phyloP scores from a whole-genome alignment of 2,888 invertebrate species.

The Acanthosoma haemorrhoidale region DNA sequence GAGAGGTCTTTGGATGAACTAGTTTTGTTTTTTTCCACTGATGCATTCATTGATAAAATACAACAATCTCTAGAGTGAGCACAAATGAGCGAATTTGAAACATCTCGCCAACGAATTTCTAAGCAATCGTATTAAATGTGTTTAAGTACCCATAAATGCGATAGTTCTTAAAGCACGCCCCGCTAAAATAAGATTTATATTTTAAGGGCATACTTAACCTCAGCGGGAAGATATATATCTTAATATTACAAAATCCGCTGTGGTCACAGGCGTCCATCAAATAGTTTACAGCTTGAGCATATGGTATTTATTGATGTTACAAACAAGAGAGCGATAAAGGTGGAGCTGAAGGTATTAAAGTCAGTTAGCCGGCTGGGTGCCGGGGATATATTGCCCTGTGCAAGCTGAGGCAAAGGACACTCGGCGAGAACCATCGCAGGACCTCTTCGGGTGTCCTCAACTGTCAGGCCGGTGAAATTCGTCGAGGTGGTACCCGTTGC shows the following conservation, averaged over 20 bases:
- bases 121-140: background rate
- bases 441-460: background rate
- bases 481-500: too few relatives aligned
- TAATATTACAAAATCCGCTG: slow-evolving; percentile 9
- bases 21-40: too few relatives aligned
- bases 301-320: slow-evolving; percentile 5
- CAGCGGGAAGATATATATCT: background rate
- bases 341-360: background rate
- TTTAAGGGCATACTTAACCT: slow-evolving; percentile 4
- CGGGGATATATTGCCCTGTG: background rate
- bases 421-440: too few relatives aligned
- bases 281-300: background rate
- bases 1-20: too few relatives aligned
- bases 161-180: background rate
- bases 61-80: too few relatives aligned
- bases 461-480: background rate
- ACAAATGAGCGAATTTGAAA: too few relatives aligned
- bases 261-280: background rate
- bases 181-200: background rate
- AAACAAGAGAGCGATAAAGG: slow-evolving; percentile 4
- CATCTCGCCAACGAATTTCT: too few relatives aligned
- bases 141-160: background rate
- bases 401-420: background rate
- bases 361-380: background rate
- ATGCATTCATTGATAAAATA: too few relatives aligned